Conservation (phyloP, 2,888 invertebrate species). For the Schizaphis graminum region DNA sequence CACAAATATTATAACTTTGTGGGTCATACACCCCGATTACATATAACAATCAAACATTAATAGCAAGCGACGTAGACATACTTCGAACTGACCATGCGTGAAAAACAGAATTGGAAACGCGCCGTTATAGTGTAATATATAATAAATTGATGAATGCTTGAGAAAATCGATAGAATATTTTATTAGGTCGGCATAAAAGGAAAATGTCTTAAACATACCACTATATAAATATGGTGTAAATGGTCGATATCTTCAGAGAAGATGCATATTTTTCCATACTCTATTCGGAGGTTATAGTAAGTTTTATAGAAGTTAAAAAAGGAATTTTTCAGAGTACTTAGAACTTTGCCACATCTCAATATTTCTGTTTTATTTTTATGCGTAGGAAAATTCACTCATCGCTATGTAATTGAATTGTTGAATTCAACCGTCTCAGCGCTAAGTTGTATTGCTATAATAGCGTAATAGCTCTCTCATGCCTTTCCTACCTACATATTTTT, state of each 20-base stretch:
- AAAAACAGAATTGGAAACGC: not conserved
- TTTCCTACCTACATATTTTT: not conserved
- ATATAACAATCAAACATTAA: slow-evolving; percentile 18
- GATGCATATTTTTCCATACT: not conserved
- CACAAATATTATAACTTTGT: not conserved
- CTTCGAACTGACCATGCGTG: not conserved
- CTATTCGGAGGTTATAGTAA: not conserved
- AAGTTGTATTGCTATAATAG: not conserved
- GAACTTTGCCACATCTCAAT: not conserved
- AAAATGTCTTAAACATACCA: not conserved
- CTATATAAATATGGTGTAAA: not conserved
- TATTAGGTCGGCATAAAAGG: not conserved
- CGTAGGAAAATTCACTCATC: not conserved
- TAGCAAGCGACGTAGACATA: not conserved
- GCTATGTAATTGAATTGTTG: not conserved
- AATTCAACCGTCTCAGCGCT: not conserved
- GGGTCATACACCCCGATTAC: slow-evolving; percentile 24
- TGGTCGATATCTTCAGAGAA: not conserved
- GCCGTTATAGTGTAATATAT: not conserved
- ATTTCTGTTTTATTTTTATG: not conserved
- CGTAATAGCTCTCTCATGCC: not conserved
- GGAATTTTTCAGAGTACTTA: not conserved
- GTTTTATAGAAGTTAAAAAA: not conserved
- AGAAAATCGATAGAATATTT: not conserved
- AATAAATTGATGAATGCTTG: not conserved